Evolutionary conservation across 2,113 vertebrate species (phyloP).

Genomic region (Gasterosteus nipponicus): DNA sequence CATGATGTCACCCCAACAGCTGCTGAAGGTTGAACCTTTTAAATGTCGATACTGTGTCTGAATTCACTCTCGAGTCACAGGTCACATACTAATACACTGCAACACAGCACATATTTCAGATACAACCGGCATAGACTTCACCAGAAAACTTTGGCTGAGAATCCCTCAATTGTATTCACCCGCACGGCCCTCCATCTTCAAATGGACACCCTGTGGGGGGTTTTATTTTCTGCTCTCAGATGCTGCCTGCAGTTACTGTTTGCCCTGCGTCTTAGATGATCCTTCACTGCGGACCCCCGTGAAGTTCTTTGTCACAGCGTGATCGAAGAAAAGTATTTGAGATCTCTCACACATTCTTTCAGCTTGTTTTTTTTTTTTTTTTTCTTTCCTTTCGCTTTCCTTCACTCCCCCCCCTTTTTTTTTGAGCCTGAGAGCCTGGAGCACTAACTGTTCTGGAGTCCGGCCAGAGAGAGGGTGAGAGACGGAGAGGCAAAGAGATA

Average conservation of each 20-base stretch:
- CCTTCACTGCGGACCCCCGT: constrained; percentile 43
- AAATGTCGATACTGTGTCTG: constrained; percentile 61
- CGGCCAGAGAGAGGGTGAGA: constrained; percentile 44
- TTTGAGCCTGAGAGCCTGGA: constrained; percentile 60
- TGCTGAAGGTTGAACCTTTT: constrained; percentile 36
- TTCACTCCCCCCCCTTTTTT: constrained; percentile 33
- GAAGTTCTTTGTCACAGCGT: constrained; percentile 61
- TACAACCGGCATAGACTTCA: constrained; percentile 15
- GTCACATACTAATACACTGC: constrained; percentile 57
- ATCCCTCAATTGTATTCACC: constrained; percentile 62
- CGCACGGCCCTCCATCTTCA: constrained; percentile 58
- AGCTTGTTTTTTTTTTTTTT: constrained; percentile 1
- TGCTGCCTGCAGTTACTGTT: constrained; percentile 59
- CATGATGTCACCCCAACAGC: neutral
- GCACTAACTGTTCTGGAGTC: constrained; percentile 65
- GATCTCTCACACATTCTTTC: constrained; percentile 38
- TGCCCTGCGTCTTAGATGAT: constrained; percentile 61
- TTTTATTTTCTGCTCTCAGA: constrained; percentile 61
- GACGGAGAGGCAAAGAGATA: constrained; percentile 30
- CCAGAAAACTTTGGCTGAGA: constrained; percentile 30
- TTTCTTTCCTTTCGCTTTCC: constrained; percentile 22
- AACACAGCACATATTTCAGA: constrained; percentile 39
- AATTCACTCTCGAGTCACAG: constrained; percentile 37
- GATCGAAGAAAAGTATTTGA: constrained; percentile 52
- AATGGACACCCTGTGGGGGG: constrained; percentile 49